Evolutionary conservation across 2,888 invertebrate genomes (phyloP).

Genomic region (Lasioglossum oenotherae): DNA sequence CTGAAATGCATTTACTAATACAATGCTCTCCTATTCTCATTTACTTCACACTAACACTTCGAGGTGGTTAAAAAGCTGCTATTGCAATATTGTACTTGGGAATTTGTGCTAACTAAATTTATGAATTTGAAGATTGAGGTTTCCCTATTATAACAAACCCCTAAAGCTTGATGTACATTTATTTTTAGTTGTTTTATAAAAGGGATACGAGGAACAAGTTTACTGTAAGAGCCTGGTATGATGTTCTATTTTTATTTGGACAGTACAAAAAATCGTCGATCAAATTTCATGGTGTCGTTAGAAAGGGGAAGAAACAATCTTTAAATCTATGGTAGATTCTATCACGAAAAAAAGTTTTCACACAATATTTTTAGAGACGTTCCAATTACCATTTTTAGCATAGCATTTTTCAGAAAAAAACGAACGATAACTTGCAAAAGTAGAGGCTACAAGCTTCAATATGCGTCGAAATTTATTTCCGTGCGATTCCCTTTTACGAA

Average conservation of each 20-base stretch:
- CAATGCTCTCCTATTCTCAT: not conserved
- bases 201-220: not conserved
- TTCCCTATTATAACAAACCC: not conserved
- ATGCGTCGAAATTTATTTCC: not conserved
- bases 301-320: too few relatives aligned
- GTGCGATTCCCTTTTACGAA: not conserved
- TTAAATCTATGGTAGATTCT: too few relatives aligned
- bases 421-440: not conserved
- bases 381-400: not conserved
- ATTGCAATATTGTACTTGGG: not conserved
- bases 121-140: not conserved
- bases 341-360: not conserved
- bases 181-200: not conserved
- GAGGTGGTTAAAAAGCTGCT: not conserved
- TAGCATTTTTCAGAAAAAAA: not conserved
- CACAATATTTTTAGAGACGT: not conserved
- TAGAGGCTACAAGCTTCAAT: not conserved
- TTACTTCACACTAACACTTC: not conserved
- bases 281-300: too few relatives aligned
- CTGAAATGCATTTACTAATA: not conserved
- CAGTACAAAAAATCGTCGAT: too few relatives aligned
- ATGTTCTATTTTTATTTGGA: too few relatives aligned
- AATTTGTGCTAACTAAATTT: not conserved
- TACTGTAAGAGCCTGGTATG: too few relatives aligned
- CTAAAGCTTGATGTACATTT: not conserved